Evolutionary conservation across 2,797 vertebrate species (phyloP).

Genomic region (Schizopygopsis pylzovi): DNA sequence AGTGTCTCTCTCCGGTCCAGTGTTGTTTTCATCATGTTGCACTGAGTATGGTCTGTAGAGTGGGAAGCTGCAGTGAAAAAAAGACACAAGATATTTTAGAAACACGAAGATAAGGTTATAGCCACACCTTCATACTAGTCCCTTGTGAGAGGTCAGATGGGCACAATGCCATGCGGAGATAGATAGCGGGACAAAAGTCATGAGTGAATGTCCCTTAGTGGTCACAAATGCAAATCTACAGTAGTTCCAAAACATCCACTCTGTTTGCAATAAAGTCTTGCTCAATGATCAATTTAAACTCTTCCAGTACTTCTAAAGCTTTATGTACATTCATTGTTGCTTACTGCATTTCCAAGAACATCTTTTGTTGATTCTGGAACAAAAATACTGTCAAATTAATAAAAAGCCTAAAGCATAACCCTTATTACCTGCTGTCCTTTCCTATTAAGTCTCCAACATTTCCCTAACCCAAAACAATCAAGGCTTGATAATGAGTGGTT

Average conservation of each 20-base stretch:
- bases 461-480: not conserved
- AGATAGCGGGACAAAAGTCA: constrained; percentile 9
- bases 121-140: constrained; percentile 7
- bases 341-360: not conserved
- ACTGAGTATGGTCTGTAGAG: constrained; percentile 78
- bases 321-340: not conserved
- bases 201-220: not conserved
- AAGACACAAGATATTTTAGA: constrained; percentile 26
- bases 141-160: not conserved
- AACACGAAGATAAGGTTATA: constrained; percentile 12
- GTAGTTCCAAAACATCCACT: not conserved
- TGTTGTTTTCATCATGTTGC: constrained; percentile 84
- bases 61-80: constrained; percentile 77
- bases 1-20: constrained; percentile 63
- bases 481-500: not conserved
- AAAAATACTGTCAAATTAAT: not conserved
- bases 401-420: not conserved
- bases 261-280: not conserved
- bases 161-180: constrained; percentile 10
- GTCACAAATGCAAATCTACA: not conserved
- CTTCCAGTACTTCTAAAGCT: not conserved
- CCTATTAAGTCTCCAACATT: not conserved
- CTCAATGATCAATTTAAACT: not conserved
- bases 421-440: not conserved
- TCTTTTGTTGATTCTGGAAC: not conserved